Percentiles rank a stretch among this genome's conserved stretches.
phyloP scores from a whole-genome alignment of 2,797 vertebrate genomes.

The Nannoperca australis region DNA sequence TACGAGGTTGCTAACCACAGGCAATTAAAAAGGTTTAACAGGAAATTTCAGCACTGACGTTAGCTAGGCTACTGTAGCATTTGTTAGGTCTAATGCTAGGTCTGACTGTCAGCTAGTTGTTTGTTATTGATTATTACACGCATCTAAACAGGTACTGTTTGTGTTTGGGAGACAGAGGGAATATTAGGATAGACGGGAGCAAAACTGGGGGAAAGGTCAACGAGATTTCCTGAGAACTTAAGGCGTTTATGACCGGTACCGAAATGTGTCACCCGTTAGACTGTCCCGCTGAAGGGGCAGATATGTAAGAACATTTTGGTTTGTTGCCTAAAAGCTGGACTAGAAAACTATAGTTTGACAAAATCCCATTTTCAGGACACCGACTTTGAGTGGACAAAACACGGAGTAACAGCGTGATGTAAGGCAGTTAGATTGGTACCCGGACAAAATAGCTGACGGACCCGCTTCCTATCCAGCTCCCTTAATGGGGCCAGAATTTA shows the following conservation, averaged over 20 bases:
- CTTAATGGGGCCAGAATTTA: no score
- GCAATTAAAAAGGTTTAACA: background rate
- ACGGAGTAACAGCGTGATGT: background rate
- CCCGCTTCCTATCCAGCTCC: slow-evolving; percentile 58
- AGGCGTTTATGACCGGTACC: slow-evolving; percentile 24
- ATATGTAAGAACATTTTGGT: background rate
- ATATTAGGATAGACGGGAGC: background rate
- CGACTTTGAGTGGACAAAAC: background rate
- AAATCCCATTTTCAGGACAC: background rate
- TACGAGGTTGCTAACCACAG: background rate
- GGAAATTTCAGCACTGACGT: background rate
- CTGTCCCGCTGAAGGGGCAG: background rate
- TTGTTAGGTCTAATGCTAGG: background rate
- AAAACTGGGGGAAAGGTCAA: slow-evolving; percentile 75
- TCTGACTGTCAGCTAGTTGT: background rate
- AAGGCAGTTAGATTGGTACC: slow-evolving; percentile 3
- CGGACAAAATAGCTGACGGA: slow-evolving; percentile 78
- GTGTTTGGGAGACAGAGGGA: background rate
- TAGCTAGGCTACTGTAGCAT: background rate
- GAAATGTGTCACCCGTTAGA: slow-evolving; percentile 1
- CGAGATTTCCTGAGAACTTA: slow-evolving; percentile 49
- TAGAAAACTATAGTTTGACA: background rate
- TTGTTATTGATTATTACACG: background rate
- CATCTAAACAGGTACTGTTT: background rate
- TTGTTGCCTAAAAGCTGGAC: background rate